A percentile compares a stretch with the other conserved stretches of the same genome.
Conservation (phyloP, 2,113 vertebrate species). For the Uria lomvia region DNA sequence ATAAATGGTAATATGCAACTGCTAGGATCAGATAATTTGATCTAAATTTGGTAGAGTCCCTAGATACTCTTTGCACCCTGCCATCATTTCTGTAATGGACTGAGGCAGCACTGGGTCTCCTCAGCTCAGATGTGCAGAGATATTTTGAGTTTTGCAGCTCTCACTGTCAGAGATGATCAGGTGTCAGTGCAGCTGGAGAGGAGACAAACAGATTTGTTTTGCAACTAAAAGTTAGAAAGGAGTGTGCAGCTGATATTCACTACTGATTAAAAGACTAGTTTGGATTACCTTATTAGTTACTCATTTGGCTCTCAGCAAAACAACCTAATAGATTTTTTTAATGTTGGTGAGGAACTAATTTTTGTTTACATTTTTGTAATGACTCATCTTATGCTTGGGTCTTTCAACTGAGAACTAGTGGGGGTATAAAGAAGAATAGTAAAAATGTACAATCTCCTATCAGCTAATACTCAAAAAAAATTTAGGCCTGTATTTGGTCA, state of each 20-base stretch:
- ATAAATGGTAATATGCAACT: not conserved
- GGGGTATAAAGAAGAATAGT: not conserved
- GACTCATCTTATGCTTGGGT: not conserved
- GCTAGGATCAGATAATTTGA: not conserved
- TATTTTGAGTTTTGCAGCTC: not conserved
- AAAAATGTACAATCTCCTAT: not conserved
- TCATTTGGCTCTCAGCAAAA: not conserved
- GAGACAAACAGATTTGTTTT: not conserved
- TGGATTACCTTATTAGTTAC: not conserved
- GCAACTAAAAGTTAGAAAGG: not conserved
- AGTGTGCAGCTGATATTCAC: not conserved
- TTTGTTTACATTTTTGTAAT: not conserved
- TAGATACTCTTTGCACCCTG: not conserved
- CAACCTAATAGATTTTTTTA: not conserved
- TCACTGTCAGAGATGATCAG: not conserved
- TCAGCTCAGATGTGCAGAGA: not conserved
- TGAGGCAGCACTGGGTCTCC: not conserved
- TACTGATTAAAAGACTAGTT: not conserved
- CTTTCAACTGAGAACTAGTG: not conserved
- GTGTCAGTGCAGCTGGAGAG: not conserved
- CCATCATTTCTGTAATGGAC: not conserved
- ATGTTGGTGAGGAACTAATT: not conserved
- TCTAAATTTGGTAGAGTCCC: not conserved
- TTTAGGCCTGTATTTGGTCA: not conserved
- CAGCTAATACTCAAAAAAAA: constrained; percentile 5